Evolutionary conservation across 2,888 invertebrate genomes (phyloP).

Genomic region (Epirrhoe tristata): DNA sequence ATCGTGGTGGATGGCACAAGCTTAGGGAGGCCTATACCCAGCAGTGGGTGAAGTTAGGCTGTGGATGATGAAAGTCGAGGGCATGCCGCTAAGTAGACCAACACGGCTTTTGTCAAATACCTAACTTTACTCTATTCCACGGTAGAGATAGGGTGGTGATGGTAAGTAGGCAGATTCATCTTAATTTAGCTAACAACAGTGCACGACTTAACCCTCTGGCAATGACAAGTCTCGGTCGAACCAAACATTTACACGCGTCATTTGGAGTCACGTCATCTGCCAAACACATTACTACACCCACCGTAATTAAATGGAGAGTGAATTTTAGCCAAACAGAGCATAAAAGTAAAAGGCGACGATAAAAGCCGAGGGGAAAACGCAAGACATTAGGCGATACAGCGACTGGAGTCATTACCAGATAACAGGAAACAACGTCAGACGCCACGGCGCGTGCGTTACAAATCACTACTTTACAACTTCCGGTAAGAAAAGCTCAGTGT

Average conservation of each 20-base stretch:
- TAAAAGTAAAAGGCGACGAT: conserved; percentile 73
- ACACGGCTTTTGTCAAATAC: too few relatives aligned
- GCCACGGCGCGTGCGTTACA: conserved; percentile 85
- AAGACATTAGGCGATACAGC: conserved; percentile 57
- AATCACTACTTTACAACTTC: conserved; percentile 86
- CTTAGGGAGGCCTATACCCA: too few relatives aligned
- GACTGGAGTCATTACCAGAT: conserved; percentile 72
- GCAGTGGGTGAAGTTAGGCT: too few relatives aligned
- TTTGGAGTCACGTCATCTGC: conserved; percentile 67
- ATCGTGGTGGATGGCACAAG: too few relatives aligned
- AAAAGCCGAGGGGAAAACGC: conserved; percentile 51
- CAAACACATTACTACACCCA: conserved; percentile 68
- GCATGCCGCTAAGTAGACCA: too few relatives aligned
- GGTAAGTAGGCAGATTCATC: background rate
- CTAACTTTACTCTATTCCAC: too few relatives aligned
- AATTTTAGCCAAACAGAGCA: conserved; percentile 78
- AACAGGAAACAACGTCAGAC: conserved; percentile 79
- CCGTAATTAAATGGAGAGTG: conserved; percentile 78
- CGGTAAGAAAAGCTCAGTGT: conserved; percentile 67
- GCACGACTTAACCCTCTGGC: conserved; percentile 40
- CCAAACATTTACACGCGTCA: conserved; percentile 60
- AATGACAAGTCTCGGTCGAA: conserved; percentile 36
- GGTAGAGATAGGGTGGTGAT: too few relatives aligned
- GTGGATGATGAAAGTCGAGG: too few relatives aligned
- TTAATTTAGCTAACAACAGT: conserved; percentile 26